phyloP scores from a whole-genome alignment of 2,888 invertebrate genomes.

The Eupithecia subumbrata region DNA sequence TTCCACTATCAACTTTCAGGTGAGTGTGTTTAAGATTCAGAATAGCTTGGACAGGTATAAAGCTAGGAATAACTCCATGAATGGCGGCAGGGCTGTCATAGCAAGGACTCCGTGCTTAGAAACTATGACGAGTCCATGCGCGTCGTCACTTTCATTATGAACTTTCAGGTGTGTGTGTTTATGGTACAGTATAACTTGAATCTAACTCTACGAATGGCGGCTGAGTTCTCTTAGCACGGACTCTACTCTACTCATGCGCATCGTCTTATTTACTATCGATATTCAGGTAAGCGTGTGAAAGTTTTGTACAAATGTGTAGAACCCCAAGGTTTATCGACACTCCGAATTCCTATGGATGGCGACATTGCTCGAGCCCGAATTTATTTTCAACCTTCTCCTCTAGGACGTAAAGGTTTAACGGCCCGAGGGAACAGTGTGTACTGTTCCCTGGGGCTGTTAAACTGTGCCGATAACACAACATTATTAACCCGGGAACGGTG shows the following conservation, averaged over 20 bases:
- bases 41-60: background rate
- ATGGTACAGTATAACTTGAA: background rate
- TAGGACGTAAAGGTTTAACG: background rate
- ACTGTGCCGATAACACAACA: background rate
- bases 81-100: slow-evolving; percentile 87
- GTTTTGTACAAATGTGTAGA: background rate
- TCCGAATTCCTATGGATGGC: background rate
- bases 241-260: background rate
- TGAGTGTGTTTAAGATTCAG: slow-evolving; percentile 52
- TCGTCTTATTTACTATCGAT: background rate
- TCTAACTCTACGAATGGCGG: background rate
- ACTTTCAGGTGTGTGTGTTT: slow-evolving; percentile 83
- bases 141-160: slow-evolving; percentile 86
- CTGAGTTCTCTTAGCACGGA: background rate
- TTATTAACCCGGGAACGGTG: too few species aligned
- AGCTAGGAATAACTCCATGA: slow-evolving; percentile 86
- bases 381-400: background rate
- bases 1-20: slow-evolving; percentile 87
- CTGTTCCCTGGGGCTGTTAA: background rate
- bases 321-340: background rate
- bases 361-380: background rate
- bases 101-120: slow-evolving; percentile 86
- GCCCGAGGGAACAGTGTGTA: background rate
- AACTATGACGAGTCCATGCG: slow-evolving; percentile 88
- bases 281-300: background rate